These are phyloP conservation scores for Mormyrops boulengeri DNA, from an alignment of 2,797 vertebrate species.

Conservation along the genomic window DNA sequence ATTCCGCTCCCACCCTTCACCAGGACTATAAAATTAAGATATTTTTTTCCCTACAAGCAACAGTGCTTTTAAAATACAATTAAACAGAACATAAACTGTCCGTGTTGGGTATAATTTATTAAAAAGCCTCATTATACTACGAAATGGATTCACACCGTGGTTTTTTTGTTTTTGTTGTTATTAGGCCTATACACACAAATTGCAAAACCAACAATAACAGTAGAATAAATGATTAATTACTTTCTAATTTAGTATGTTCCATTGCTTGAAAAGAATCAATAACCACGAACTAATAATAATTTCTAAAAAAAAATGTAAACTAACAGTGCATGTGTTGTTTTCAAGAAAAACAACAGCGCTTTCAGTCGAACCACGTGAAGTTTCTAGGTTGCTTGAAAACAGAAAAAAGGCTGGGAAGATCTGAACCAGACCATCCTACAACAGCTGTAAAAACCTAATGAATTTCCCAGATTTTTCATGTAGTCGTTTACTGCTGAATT, in stretches of 20 bases:
- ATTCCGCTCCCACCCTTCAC: not conserved
- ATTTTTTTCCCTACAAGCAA: not conserved
- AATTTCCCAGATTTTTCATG: not conserved
- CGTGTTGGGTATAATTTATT: not conserved
- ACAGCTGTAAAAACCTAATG: not conserved
- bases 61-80: not conserved
- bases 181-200: not conserved
- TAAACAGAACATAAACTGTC: not conserved
- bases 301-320: not conserved
- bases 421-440: not conserved
- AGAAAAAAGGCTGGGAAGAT: not conserved
- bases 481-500: constrained; percentile 5
- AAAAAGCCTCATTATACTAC: not conserved
- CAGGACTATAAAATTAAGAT: not conserved
- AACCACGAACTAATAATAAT: not conserved
- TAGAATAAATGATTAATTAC: not conserved
- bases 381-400: not conserved
- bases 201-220: not conserved
- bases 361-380: not conserved
- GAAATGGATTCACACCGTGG: not conserved
- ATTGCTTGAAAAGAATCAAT: not conserved
- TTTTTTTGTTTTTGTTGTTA: not conserved
- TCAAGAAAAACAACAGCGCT: not conserved
- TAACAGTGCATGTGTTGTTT: not conserved
- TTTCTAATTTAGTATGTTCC: not conserved